phyloP scores from a whole-genome alignment of 2,888 invertebrate species.

The Chalcosyrphus nemorum region DNA sequence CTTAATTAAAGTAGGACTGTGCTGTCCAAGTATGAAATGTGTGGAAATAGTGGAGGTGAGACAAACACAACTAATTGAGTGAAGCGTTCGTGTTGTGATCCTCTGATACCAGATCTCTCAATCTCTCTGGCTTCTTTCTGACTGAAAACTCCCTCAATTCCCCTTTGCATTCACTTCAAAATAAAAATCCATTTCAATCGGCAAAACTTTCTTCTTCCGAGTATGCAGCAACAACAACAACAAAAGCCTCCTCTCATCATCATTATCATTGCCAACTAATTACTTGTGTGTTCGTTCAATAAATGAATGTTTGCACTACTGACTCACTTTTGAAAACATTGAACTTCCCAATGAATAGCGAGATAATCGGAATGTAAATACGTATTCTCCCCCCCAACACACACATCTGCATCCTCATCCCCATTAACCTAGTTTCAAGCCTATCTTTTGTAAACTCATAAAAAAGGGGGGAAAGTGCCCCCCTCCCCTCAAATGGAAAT shows the following conservation, averaged over 20 bases:
- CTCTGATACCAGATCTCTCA: too few relatives aligned
- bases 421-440: slow-evolving; percentile 61
- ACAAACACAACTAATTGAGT: too few relatives aligned
- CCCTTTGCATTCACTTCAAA: too few relatives aligned
- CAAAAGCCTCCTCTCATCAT: slow-evolving; percentile 15
- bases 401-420: slow-evolving; percentile 17
- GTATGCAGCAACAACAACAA: background rate
- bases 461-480: background rate
- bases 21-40: too few relatives aligned
- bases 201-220: too few relatives aligned
- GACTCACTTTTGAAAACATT: slow-evolving; percentile 64
- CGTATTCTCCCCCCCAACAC: too few relatives aligned
- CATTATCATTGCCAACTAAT: slow-evolving; percentile 38
- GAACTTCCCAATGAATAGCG: slow-evolving; percentile 51
- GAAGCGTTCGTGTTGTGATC: too few relatives aligned
- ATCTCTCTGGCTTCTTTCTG: too few relatives aligned
- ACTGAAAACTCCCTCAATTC: too few relatives aligned
- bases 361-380: slow-evolving; percentile 53
- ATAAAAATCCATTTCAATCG: background rate
- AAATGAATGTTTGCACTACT: slow-evolving; percentile 60
- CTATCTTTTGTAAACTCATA: slow-evolving; percentile 34
- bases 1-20: too few relatives aligned
- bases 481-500: slow-evolving; percentile 10
- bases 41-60: too few relatives aligned
- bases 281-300: slow-evolving; percentile 11